Conservation (phyloP, 53 echinoderm and acorn worm genomes). For the Stichopus horrens region DNA sequence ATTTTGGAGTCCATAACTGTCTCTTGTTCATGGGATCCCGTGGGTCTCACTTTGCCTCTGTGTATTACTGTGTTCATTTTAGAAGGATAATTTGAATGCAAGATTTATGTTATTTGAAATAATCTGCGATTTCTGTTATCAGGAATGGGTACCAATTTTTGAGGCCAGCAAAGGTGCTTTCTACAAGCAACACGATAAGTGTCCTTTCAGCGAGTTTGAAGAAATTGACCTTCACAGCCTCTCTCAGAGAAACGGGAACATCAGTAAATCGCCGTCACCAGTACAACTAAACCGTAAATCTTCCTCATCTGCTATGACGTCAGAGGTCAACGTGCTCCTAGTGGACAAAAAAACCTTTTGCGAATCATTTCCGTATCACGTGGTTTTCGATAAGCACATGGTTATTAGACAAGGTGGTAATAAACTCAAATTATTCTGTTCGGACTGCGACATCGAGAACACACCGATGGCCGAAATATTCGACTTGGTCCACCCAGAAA, state of each 20-base stretch:
- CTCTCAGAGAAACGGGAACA: background rate
- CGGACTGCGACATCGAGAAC: background rate
- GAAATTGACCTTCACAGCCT: background rate
- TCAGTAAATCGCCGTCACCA: conserved; percentile 1
- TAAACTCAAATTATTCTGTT: conserved; percentile 44
- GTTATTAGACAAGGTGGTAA: conserved; percentile 66
- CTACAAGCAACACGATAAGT: conserved; percentile 2
- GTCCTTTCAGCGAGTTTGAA: conserved; percentile 1
- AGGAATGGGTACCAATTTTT: conserved; percentile 67
- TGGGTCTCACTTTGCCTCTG: too few relatives aligned
- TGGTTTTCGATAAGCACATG: conserved; percentile 72
- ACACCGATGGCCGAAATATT: conserved; percentile 63
- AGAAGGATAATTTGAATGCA: too few relatives aligned
- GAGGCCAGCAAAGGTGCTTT: conserved; percentile 40
- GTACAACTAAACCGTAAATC: too few relatives aligned
- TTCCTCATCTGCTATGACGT: background rate
- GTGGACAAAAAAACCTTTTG: conserved; percentile 75
- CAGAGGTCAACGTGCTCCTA: conserved; percentile 34
- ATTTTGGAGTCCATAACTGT: too few relatives aligned
- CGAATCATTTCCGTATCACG: conserved; percentile 81
- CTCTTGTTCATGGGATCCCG: too few relatives aligned
- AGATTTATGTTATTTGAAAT: too few relatives aligned
- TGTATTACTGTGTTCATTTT: too few relatives aligned
- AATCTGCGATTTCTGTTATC: background rate
- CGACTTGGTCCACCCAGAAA: conserved; percentile 68